Evolutionary conservation across 1,140 invertebrate genomes (phyloP).

Genomic region (Agrypnia vestita): DNA sequence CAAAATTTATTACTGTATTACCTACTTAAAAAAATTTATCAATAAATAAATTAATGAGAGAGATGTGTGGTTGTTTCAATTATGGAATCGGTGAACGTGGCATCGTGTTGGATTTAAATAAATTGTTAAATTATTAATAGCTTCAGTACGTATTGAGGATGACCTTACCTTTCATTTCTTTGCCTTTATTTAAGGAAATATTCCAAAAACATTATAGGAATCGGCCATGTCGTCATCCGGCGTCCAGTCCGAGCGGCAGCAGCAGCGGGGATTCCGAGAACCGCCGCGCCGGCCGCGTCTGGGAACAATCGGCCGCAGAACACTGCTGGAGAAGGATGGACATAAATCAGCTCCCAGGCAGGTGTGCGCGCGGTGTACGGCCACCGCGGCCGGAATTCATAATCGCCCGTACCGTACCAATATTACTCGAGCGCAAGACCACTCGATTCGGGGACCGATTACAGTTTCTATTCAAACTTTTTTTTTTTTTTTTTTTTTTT

Average conservation of each 20-base stretch:
- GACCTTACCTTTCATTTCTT: too few species aligned
- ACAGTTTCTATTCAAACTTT: too few species aligned
- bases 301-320: neutral
- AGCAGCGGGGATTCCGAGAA: neutral
- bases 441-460: neutral
- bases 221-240: conserved; percentile 4
- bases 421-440: neutral
- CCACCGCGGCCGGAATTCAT: conserved; percentile 50
- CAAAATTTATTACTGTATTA: too few species aligned
- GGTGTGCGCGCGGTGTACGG: conserved; percentile 39
- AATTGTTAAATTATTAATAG: neutral
- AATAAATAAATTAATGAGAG: too few species aligned
- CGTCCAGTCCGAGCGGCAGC: neutral
- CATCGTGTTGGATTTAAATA: too few species aligned
- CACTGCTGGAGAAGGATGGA: conserved; percentile 31
- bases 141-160: neutral
- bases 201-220: conserved; percentile 8
- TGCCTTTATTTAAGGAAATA: too few species aligned
- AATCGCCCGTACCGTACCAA: conserved; percentile 45
- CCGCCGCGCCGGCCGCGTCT: neutral
- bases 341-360: conserved; percentile 53
- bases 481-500: too few species aligned
- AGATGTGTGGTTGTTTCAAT: too few species aligned
- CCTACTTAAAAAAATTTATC: too few species aligned
- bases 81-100: too few species aligned